Evolutionary conservation across 2,113 vertebrate species (phyloP).

Genomic region (Semnopithecus entellus): DNA sequence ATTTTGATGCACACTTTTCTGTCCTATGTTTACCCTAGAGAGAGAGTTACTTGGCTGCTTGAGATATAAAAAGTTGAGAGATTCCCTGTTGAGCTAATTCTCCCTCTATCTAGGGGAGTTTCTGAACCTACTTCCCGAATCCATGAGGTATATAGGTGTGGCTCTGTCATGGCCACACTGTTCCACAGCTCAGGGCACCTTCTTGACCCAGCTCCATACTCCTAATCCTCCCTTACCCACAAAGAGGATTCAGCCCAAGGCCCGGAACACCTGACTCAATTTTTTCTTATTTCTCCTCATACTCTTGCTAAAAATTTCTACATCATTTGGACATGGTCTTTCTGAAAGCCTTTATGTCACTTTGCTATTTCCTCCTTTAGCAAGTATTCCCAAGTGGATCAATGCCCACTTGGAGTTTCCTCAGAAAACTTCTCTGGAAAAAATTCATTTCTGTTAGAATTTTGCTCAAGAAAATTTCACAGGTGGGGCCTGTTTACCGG

Average conservation of each 20-base stretch:
- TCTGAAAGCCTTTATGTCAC: not conserved
- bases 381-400: not conserved
- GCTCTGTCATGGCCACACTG: not conserved
- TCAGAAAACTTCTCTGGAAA: not conserved
- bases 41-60: not conserved
- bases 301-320: not conserved
- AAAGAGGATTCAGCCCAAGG: not conserved
- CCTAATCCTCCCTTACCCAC: not conserved
- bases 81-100: not conserved
- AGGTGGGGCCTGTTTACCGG: not conserved
- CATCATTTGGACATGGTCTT: not conserved
- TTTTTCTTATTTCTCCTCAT: not conserved
- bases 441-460: not conserved
- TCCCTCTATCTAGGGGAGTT: not conserved
- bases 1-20: not conserved
- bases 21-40: not conserved
- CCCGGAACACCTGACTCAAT: not conserved
- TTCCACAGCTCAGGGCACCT: not conserved
- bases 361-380: not conserved
- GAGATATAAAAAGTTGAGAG: not conserved
- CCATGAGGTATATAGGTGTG: not conserved
- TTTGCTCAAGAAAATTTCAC: slow-evolving; percentile 15
- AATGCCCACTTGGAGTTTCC: not conserved
- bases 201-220: not conserved
- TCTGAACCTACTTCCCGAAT: not conserved